Conservation (phyloP, 2,888 invertebrate species). For the Diplazon laetatorius region DNA sequence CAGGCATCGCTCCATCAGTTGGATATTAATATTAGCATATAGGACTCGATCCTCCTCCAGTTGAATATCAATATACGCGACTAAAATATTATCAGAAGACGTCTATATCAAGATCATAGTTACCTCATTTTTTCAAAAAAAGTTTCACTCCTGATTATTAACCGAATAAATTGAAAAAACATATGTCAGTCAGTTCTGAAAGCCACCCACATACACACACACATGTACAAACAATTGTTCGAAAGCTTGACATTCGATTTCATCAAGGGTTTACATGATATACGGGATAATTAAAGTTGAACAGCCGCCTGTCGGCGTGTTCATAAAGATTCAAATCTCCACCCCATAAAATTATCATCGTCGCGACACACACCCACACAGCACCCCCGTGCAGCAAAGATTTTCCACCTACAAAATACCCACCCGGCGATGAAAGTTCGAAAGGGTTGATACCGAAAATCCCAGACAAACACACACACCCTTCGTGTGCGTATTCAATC, state of each 20-base stretch:
- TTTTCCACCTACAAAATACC: constrained; percentile 17
- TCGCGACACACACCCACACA: constrained; percentile 3
- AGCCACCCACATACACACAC: constrained; percentile 52
- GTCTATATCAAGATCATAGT: too few species aligned
- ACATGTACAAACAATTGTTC: constrained; percentile 51
- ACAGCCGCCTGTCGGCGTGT: constrained; percentile 56
- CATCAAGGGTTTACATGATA: constrained; percentile 35
- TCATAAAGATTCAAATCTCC: constrained; percentile 63
- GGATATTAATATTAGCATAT: too few species aligned
- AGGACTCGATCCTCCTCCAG: too few species aligned
- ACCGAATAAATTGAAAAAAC: too few species aligned
- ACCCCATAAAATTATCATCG: constrained; percentile 2
- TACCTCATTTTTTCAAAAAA: too few species aligned
- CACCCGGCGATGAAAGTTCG: constrained; percentile 52
- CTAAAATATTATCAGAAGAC: too few species aligned
- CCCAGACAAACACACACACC: constrained; percentile 47
- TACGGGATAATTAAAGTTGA: constrained; percentile 59
- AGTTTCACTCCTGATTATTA: too few species aligned
- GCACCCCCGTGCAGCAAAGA: constrained; percentile 25
- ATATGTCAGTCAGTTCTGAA: too few species aligned
- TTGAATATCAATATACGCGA: too few species aligned
- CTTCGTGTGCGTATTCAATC: constrained; percentile 54
- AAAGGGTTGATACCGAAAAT: constrained; percentile 58
- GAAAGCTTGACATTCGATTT: constrained; percentile 60
- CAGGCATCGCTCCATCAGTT: too few species aligned